Conservation (phyloP, 1,140 invertebrate genomes). For the Brachionus sp. region DNA sequence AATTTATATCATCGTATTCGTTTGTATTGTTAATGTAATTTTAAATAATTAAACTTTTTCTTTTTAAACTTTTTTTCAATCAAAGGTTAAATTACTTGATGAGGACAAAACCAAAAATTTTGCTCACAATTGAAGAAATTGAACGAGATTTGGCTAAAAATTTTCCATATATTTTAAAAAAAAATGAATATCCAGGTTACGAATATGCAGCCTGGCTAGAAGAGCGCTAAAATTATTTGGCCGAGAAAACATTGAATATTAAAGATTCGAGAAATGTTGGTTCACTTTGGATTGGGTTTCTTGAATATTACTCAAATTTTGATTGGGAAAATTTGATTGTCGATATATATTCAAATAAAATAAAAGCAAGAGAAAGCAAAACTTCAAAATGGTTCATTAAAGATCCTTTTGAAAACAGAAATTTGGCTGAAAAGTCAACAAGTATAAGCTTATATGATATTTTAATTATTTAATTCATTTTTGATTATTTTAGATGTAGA, state of each 20-base stretch:
- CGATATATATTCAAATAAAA: not conserved
- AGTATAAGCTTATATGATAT: not conserved
- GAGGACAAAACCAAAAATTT: not conserved
- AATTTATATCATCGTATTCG: not conserved
- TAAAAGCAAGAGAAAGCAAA: not conserved
- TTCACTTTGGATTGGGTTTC: not conserved
- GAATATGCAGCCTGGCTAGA: not conserved
- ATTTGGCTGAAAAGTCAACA: not conserved
- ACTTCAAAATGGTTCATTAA: not conserved
- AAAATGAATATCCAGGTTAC: not conserved
- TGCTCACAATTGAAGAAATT: not conserved
- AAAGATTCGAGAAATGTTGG: not conserved
- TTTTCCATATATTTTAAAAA: not conserved
- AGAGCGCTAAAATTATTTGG: not conserved
- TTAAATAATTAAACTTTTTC: not conserved
- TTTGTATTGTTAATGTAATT: not conserved
- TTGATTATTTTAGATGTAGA: not conserved
- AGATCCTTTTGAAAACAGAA: not conserved
- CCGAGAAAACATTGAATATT: not conserved
- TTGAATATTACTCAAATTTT: not conserved
- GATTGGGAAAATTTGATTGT: not conserved
- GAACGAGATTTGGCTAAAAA: not conserved
- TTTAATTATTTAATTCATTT: not conserved
- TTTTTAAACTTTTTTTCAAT: not conserved
- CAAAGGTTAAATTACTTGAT: not conserved